A percentile compares a stretch with the other conserved stretches of the same genome.
These are phyloP conservation scores for Melanotaenia trifasciata DNA, from an alignment of 2,797 vertebrate genomes.

Conservation along the genomic window DNA sequence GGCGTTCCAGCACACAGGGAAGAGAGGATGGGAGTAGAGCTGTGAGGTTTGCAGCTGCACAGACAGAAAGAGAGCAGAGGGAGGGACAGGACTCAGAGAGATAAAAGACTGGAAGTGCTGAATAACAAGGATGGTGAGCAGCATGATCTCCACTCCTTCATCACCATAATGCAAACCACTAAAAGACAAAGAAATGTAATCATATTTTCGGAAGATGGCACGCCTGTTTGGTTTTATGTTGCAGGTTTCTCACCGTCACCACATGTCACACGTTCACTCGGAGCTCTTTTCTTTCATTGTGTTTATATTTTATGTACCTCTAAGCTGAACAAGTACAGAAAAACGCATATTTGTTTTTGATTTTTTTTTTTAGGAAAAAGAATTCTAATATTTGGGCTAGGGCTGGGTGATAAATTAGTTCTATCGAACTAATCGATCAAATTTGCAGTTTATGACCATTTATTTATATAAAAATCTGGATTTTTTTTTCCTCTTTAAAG, in stretches of 20 bases:
- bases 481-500: too few relatives aligned
- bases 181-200: conserved; percentile 41
- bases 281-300: too few relatives aligned
- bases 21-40: conserved; percentile 74
- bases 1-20: conserved; percentile 86
- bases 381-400: too few relatives aligned
- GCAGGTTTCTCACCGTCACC: not conserved
- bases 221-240: conserved; percentile 25
- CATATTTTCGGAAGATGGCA: conserved; percentile 16
- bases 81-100: conserved; percentile 29
- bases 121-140: conserved; percentile 53
- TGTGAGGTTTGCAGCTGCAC: conserved; percentile 88
- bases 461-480: too few relatives aligned
- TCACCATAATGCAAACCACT: conserved; percentile 46
- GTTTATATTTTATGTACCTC: too few relatives aligned
- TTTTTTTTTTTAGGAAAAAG: too few relatives aligned
- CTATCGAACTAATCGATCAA: too few relatives aligned
- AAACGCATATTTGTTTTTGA: too few relatives aligned
- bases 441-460: too few relatives aligned
- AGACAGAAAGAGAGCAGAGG: conserved; percentile 63
- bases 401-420: too few relatives aligned
- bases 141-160: conserved; percentile 50
- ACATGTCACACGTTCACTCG: too few relatives aligned
- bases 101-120: conserved; percentile 42
- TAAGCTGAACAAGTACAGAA: too few relatives aligned